phyloP scores from a whole-genome alignment of 2,888 invertebrate species.

The Synergus umbraculus region DNA sequence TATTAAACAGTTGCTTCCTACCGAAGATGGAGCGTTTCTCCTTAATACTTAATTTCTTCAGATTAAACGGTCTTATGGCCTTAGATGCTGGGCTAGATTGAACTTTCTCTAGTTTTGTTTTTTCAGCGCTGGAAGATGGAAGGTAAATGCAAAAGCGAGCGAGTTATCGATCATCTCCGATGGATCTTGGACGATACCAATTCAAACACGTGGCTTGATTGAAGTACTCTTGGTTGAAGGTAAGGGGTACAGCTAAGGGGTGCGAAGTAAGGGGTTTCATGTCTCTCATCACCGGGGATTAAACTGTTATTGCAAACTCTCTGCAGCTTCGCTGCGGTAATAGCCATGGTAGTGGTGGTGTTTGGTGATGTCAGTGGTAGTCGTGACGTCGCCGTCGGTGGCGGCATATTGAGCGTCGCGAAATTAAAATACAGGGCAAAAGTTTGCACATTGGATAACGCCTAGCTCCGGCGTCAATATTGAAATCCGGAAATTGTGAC shows the following conservation, averaged over 20 bases:
- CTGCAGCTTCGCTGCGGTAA: conserved; percentile 48
- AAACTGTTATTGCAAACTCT: conserved; percentile 74
- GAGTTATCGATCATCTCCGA: conserved; percentile 63
- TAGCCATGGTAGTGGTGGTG: conserved; percentile 51
- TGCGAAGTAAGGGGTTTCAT: conserved; percentile 57
- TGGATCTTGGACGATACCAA: conserved; percentile 62
- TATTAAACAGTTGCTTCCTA: neutral
- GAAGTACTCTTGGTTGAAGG: conserved; percentile 59
- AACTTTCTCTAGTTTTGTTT: neutral
- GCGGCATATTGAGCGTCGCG: conserved; percentile 65
- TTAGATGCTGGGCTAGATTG: neutral
- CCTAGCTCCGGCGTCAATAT: conserved; percentile 68
- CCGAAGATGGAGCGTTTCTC: neutral
- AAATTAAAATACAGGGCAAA: conserved; percentile 72
- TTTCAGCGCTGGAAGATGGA: neutral
- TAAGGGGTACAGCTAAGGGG: conserved; percentile 48
- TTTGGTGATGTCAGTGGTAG: conserved; percentile 42
- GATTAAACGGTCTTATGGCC: neutral
- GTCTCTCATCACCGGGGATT: conserved; percentile 73
- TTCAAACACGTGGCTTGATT: conserved; percentile 66
- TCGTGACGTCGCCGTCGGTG: conserved; percentile 51
- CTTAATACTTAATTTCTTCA: conserved; percentile 2
- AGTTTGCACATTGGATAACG: conserved; percentile 73
- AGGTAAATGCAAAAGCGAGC: conserved; percentile 23
- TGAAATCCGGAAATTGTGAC: conserved; percentile 66